phyloP scores from a whole-genome alignment of 2,797 vertebrate species.

The Pseudomugil gertrudae region DNA sequence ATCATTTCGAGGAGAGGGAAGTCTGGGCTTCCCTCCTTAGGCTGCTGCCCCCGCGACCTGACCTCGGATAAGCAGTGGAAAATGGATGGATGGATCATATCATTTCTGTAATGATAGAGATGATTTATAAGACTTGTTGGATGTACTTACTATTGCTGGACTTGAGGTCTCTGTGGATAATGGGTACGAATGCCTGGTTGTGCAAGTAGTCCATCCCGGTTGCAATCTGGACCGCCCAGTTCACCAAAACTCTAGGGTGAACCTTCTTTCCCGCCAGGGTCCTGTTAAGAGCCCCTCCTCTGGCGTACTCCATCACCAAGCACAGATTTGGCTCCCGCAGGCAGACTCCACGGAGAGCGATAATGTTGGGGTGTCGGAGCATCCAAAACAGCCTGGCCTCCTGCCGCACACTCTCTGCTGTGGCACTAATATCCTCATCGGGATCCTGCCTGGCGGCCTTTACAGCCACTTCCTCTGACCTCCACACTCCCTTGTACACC shows the following conservation, averaged over 20 bases:
- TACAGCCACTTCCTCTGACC: slow-evolving; percentile 87
- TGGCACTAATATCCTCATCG: slow-evolving; percentile 87
- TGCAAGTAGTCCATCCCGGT: slow-evolving; percentile 94
- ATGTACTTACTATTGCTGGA: slow-evolving; percentile 93
- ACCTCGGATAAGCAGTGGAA: too few relatives aligned
- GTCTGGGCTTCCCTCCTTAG: too few relatives aligned
- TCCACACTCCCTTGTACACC: slow-evolving; percentile 89
- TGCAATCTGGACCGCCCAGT: slow-evolving; percentile 94
- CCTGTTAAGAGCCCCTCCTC: slow-evolving; percentile 89
- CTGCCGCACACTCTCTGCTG: slow-evolving; percentile 89
- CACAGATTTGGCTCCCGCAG: slow-evolving; percentile 90
- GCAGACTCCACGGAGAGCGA: slow-evolving; percentile 89
- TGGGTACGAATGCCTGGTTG: slow-evolving; percentile 89
- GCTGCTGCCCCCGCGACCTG: too few relatives aligned
- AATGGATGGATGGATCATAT: too few relatives aligned
- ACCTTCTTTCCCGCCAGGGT: slow-evolving; percentile 90
- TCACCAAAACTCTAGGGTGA: slow-evolving; percentile 90
- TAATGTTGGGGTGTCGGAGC: slow-evolving; percentile 91
- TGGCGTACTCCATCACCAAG: slow-evolving; percentile 93
- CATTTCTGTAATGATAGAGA: neutral
- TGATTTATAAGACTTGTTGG: neutral
- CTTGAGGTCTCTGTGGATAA: slow-evolving; percentile 94
- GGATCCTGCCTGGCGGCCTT: slow-evolving; percentile 92
- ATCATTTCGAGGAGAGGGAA: too few relatives aligned
- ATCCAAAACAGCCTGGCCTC: slow-evolving; percentile 93